These are phyloP conservation scores for Caranx ignobilis DNA, from an alignment of 2,113 vertebrate genomes.

Conservation along the genomic window DNA sequence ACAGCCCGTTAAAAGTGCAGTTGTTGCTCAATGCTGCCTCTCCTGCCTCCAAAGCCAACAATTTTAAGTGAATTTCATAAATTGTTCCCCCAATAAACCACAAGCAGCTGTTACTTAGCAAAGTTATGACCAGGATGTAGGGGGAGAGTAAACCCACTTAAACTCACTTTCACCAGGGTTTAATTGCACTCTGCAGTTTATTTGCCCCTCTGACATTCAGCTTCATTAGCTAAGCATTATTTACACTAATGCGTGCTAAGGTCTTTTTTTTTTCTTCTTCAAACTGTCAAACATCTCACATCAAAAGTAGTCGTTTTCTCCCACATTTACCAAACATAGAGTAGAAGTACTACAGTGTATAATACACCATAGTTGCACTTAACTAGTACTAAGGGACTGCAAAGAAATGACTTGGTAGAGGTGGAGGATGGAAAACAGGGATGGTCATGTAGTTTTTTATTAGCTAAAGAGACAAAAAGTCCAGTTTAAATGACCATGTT, in stretches of 20 bases:
- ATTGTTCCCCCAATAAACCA: conserved; percentile 63
- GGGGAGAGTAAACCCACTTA: conserved; percentile 9
- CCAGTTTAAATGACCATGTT: not conserved
- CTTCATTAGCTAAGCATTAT: conserved; percentile 7
- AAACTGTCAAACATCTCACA: not conserved
- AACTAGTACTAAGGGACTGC: not conserved
- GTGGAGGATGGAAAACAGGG: too few species aligned
- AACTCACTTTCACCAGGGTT: conserved; percentile 29
- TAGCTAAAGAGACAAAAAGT: too few species aligned
- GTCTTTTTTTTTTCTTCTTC: not conserved
- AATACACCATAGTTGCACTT: not conserved
- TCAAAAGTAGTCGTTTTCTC: not conserved
- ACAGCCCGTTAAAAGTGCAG: conserved; percentile 51
- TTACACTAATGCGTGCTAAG: not conserved
- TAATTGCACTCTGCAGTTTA: conserved; percentile 17
- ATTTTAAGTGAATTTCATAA: conserved; percentile 57
- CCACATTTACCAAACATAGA: not conserved
- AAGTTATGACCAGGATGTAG: conserved; percentile 35
- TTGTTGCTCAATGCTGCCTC: conserved; percentile 57
- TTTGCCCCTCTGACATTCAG: conserved; percentile 20
- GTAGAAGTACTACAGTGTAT: not conserved
- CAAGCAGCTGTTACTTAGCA: conserved; percentile 56
- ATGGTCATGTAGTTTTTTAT: too few species aligned
- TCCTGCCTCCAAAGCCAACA: conserved; percentile 45
- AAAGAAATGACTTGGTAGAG: not conserved